Evolutionary conservation across 2,888 invertebrate species (phyloP), one percentile per base, ranked within the genome.

Genomic region (Ctena decussata): DNA sequence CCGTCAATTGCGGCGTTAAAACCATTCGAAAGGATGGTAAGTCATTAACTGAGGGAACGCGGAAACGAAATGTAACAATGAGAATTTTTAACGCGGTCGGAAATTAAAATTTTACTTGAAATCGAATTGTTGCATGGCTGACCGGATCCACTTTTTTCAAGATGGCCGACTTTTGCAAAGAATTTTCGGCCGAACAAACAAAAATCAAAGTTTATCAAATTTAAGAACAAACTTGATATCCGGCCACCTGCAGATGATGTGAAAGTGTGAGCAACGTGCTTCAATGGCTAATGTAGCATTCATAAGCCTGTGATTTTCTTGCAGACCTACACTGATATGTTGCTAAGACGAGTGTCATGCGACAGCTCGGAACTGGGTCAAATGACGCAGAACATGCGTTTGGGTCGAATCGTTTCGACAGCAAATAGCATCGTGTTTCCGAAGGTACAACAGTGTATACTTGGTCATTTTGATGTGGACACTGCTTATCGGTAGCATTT

Each of bases 311-410:
- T n/a, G n/a, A n/a, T n/a, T n/a, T n/a, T n/a, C n/a, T n/a, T n/a
- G n/a, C n/a, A n/a, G n/a, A n/a, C n/a, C n/a, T n/a, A n/a, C n/a
- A n/a, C n/a, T n/a, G n/a, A n/a, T 6, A 65, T 46, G 72, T 72
- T 72, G 80, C 39, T 53, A 79, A 71, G 57, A 18, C 74, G 79
- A 53, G 53, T 27, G 72, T n/a, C 8, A 30, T 30, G 24, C 24
- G 39, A 41, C 15, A 27, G 57, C 27, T 15, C 21, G 57, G 77
- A 88, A 82, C 39, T 90, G 85, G 90, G 90, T 90, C 90, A 90
- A 84, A 85, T 88, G 88, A 89, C 89, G 89, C 81, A 89, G 81
- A 88, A 85, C 44, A 30, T 72, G 72, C 44, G 72, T 24, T 39
- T 24, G 37, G 72, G 72, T 72, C 44, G 30, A 24, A 8, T n/a